Conservation (phyloP, 2,113 vertebrate genomes). For the Neolamprologus cancellatus region DNA sequence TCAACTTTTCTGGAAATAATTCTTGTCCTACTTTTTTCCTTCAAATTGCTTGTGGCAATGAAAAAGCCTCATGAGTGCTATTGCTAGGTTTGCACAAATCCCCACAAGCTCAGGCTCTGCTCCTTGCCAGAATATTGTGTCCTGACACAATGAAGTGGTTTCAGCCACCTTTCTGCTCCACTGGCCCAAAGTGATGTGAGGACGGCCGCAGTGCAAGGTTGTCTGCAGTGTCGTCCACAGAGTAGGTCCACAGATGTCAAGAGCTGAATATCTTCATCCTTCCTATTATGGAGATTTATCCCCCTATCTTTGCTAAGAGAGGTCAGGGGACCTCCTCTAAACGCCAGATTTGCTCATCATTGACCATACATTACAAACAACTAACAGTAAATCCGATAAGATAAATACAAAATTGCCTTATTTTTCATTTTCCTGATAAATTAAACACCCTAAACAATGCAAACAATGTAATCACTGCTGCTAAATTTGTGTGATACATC, state of each 20-base stretch:
- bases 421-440: not conserved
- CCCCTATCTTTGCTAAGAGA: not conserved
- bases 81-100: constrained; percentile 18
- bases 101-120: constrained; percentile 5
- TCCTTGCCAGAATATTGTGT: not conserved
- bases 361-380: not conserved
- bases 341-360: constrained; percentile 1
- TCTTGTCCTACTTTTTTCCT: not conserved
- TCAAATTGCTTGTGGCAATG: not conserved
- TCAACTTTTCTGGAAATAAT: not conserved
- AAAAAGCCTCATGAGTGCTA: not conserved
- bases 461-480: not conserved
- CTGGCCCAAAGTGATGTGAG: constrained; percentile 19
- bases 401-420: not conserved
- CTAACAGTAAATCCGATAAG: not conserved
- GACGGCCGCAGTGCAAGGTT: not conserved
- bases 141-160: not conserved
- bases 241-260: not conserved
- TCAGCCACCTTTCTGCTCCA: constrained; percentile 52
- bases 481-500: not conserved
- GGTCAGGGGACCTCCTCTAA: constrained; percentile 34
- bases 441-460: not conserved
- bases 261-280: constrained; percentile 6
- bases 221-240: not conserved
- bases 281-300: not conserved